Percentiles rank a stretch among this genome's conserved stretches.
Conservation (phyloP, 2,113 vertebrate species). For the Rhinoptilus africanus region DNA sequence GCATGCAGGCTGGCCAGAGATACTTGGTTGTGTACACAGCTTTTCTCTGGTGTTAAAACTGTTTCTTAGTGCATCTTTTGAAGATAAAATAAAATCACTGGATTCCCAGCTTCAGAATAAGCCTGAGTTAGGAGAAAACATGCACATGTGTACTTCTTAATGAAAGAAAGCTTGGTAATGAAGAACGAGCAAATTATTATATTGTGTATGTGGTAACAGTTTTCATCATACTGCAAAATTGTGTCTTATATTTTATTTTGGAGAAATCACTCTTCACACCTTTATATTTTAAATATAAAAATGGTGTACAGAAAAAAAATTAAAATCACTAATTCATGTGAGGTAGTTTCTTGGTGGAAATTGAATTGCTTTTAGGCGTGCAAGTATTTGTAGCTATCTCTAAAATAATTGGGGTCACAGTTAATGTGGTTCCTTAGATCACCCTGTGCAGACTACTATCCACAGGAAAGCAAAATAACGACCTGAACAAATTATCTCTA, state of each 20-base stretch:
- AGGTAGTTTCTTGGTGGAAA: not conserved
- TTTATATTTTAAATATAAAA: not conserved
- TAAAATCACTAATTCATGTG: not conserved
- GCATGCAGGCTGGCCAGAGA: not conserved
- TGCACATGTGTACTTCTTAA: not conserved
- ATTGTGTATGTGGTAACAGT: not conserved
- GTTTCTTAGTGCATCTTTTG: not conserved
- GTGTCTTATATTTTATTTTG: not conserved
- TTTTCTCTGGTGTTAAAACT: not conserved
- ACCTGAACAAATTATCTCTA: not conserved
- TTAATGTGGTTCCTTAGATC: not conserved
- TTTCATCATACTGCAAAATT: not conserved
- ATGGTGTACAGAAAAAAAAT: not conserved
- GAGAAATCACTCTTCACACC: not conserved
- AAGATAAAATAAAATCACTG: not conserved
- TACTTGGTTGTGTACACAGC: not conserved
- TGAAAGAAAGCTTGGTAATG: not conserved
- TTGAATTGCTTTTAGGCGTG: not conserved
- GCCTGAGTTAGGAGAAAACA: not conserved
- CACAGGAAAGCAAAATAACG: not conserved
- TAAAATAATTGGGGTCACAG: constrained; percentile 9
- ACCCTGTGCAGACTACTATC: not conserved
- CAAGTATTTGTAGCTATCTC: not conserved
- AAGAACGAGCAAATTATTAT: not conserved
- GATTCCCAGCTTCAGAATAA: not conserved